A percentile compares a stretch with the other conserved stretches of the same genome.
Evolutionary conservation across 2,797 vertebrate genomes (phyloP).

Genomic region (Lagocephalus sceleratus): DNA sequence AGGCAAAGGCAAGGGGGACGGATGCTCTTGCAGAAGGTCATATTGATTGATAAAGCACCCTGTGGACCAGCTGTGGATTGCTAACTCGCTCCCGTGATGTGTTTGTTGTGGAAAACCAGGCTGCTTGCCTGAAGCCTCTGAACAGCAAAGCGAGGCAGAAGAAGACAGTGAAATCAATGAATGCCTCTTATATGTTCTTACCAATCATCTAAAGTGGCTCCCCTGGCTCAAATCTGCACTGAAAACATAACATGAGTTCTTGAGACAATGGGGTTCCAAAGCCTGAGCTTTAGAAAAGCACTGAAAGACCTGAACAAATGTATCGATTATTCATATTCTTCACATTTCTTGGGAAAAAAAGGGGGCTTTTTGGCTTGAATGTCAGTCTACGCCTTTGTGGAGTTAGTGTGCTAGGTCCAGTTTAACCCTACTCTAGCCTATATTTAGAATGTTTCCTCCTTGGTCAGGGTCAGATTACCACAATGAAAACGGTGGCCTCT

Average conservation of each 20-base stretch:
- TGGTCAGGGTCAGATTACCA: too few species aligned
- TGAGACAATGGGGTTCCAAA: conserved; percentile 30
- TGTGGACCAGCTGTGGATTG: conserved; percentile 46
- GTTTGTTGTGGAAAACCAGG: conserved; percentile 60
- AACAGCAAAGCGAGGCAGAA: conserved; percentile 55
- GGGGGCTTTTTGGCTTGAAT: too few species aligned
- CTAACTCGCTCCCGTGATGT: conserved; percentile 50
- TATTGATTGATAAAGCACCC: conserved; percentile 72
- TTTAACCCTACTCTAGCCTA: conserved; percentile 14
- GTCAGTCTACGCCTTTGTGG: too few species aligned
- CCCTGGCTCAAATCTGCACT: conserved; percentile 30
- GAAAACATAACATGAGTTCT: conserved; percentile 37
- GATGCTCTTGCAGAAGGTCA: conserved; percentile 62
- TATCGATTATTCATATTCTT: too few species aligned
- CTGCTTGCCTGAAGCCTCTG: conserved; percentile 55
- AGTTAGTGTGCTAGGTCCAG: not conserved
- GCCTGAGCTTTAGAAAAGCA: conserved; percentile 19
- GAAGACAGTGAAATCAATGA: conserved; percentile 71
- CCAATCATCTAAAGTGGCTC: conserved; percentile 60
- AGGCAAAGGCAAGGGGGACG: conserved; percentile 31
- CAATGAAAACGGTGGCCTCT: not conserved
- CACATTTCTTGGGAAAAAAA: conserved; percentile 21
- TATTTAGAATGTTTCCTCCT: too few species aligned
- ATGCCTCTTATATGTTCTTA: conserved; percentile 47
- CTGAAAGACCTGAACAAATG: too few species aligned